Conservation (phyloP, 2,888 invertebrate genomes). For the Autographa pulchrina region DNA sequence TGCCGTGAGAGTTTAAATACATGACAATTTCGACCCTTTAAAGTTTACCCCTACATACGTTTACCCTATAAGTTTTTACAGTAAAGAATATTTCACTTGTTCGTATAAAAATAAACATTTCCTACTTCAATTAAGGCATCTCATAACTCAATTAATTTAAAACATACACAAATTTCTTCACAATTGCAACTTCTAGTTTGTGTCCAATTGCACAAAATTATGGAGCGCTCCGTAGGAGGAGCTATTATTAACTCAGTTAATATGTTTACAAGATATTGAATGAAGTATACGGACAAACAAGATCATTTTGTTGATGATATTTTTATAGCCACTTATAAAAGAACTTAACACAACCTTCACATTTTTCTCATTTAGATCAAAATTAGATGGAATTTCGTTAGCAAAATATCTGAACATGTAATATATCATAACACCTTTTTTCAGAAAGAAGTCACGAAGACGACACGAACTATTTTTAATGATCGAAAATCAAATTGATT, state of each 20-base stretch:
- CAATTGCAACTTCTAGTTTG: constrained; percentile 23
- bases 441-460: too few species aligned
- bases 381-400: too few species aligned
- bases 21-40: too few species aligned
- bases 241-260: constrained; percentile 46
- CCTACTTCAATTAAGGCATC: neutral
- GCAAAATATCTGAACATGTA: too few species aligned
- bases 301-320: neutral
- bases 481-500: too few species aligned
- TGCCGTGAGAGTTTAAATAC: too few species aligned
- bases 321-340: neutral
- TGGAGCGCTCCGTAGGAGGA: constrained; percentile 29
- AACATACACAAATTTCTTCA: constrained; percentile 6
- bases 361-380: neutral
- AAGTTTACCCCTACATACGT: too few species aligned
- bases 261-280: constrained; percentile 19
- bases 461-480: too few species aligned
- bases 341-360: neutral
- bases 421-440: too few species aligned
- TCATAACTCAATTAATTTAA: neutral
- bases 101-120: neutral
- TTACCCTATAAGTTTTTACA: too few species aligned
- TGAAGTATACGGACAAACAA: neutral
- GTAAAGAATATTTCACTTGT: neutral
- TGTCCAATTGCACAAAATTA: constrained; percentile 44